Percentiles rank a stretch among this genome's conserved stretches.
These are phyloP conservation scores for Myathropa florea DNA, from an alignment of 2,888 invertebrate species.

Conservation along the genomic window DNA sequence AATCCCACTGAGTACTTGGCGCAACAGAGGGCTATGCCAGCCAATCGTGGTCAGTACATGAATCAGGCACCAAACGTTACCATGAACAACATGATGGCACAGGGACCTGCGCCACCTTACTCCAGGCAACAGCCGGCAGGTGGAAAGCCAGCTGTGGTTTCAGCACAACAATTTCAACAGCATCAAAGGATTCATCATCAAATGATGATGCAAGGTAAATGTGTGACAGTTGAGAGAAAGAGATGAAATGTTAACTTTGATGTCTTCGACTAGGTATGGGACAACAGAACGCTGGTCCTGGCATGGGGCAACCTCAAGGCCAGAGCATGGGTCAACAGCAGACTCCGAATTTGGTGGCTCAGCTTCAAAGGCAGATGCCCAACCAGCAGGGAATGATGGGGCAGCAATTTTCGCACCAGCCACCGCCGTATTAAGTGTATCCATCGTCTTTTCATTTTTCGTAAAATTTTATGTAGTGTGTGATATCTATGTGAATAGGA, in stretches of 20 bases:
- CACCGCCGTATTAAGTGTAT: slow-evolving; percentile 77
- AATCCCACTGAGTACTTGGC: slow-evolving; percentile 79
- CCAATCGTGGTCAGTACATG: slow-evolving; percentile 80
- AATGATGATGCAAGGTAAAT: slow-evolving; percentile 84
- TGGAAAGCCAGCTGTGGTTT: slow-evolving; percentile 77
- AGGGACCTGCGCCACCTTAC: slow-evolving; percentile 90
- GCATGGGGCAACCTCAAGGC: slow-evolving; percentile 76
- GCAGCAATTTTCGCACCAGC: slow-evolving; percentile 81
- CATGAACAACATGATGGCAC: slow-evolving; percentile 84
- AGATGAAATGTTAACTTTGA: not conserved
- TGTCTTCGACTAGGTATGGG: slow-evolving; percentile 74
- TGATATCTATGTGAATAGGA: slow-evolving; percentile 6
- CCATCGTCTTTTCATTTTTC: not conserved
- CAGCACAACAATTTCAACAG: slow-evolving; percentile 78
- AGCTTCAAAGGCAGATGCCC: slow-evolving; percentile 84
- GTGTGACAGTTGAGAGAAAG: not conserved
- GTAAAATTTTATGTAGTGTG: not conserved
- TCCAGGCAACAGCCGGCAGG: slow-evolving; percentile 82
- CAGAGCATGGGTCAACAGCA: slow-evolving; percentile 82
- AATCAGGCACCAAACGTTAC: slow-evolving; percentile 91
- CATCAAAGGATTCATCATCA: slow-evolving; percentile 88
- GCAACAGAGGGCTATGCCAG: slow-evolving; percentile 76
- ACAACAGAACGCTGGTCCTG: slow-evolving; percentile 75
- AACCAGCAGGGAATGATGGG: slow-evolving; percentile 77
- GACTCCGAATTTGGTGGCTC: slow-evolving; percentile 85